Evolutionary conservation across 2,888 invertebrate genomes (phyloP).

Genomic region (Amiota mariae): DNA sequence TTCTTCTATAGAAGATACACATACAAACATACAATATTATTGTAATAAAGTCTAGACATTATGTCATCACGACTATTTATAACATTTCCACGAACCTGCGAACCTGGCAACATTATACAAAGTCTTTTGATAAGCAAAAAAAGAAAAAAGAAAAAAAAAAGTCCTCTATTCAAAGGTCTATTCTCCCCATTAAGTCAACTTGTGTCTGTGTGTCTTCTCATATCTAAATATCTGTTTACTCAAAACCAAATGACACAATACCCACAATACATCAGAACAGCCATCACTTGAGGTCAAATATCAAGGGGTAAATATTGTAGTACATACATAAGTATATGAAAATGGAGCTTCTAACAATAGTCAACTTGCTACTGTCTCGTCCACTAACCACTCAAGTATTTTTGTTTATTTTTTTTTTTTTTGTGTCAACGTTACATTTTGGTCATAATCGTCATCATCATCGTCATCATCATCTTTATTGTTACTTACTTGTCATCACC

Average conservation of each 20-base stretch:
- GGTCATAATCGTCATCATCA: neutral
- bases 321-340: too few species aligned
- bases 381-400: too few species aligned
- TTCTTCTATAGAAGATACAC: too few species aligned
- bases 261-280: neutral
- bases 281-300: slow-evolving; percentile 11
- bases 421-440: slow-evolving; percentile 13
- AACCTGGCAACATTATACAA: neutral
- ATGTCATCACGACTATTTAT: too few species aligned
- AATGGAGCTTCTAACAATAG: too few species aligned
- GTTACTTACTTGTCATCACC: slow-evolving; percentile 13
- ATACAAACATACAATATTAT: too few species aligned
- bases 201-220: neutral
- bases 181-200: neutral
- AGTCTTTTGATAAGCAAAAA: neutral
- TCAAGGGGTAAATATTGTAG: slow-evolving; percentile 23
- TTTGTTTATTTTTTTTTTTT: too few species aligned
- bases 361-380: too few species aligned
- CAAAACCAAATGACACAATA: slow-evolving; percentile 11
- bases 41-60: too few species aligned
- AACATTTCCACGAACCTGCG: too few species aligned
- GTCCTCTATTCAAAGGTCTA: too few species aligned
- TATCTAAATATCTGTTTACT: neutral
- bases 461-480: neutral
- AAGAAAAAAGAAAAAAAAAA: too few species aligned